Conservation (phyloP, 1,140 invertebrate genomes). For the Drosophila rufa region DNA sequence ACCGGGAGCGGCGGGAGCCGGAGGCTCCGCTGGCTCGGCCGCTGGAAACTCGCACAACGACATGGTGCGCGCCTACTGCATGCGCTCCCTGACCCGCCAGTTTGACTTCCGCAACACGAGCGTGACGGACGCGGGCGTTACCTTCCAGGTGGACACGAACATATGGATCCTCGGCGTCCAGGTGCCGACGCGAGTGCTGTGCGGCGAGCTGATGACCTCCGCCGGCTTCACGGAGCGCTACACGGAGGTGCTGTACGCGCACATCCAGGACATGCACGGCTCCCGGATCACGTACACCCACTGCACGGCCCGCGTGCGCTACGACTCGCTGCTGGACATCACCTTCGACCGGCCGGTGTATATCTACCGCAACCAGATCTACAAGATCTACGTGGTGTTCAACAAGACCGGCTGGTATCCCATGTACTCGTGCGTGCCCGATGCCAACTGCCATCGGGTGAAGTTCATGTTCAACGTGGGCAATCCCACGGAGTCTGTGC, state of each 20-base stretch:
- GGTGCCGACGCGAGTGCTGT: slow-evolving; percentile 88
- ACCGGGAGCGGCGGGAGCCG: neutral
- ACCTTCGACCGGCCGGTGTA: slow-evolving; percentile 91
- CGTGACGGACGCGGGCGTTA: slow-evolving; percentile 90
- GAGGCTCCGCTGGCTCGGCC: neutral
- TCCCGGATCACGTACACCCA: slow-evolving; percentile 92
- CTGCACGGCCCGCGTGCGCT: slow-evolving; percentile 90
- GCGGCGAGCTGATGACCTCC: slow-evolving; percentile 85
- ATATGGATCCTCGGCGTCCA: slow-evolving; percentile 90
- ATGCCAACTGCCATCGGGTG: slow-evolving; percentile 88
- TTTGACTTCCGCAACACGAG: slow-evolving; percentile 90
- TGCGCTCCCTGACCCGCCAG: slow-evolving; percentile 87
- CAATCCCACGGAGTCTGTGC: slow-evolving; percentile 88
- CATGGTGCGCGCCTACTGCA: slow-evolving; percentile 88
- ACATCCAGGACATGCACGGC: slow-evolving; percentile 91
- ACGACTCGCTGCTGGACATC: slow-evolving; percentile 90
- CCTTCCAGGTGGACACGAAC: slow-evolving; percentile 91
- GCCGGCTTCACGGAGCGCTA: slow-evolving; percentile 86
- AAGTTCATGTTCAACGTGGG: slow-evolving; percentile 91
- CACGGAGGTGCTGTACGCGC: slow-evolving; percentile 92
- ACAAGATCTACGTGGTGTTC: slow-evolving; percentile 92
- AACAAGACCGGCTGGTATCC: slow-evolving; percentile 93
- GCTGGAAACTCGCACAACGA: slow-evolving; percentile 71
- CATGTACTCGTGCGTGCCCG: slow-evolving; percentile 88
- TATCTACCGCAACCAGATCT: slow-evolving; percentile 91